A percentile compares a stretch with the other conserved stretches of the same genome.
Evolutionary conservation across 2,797 vertebrate genomes (phyloP).

Genomic region (Leuciscus waleckii): DNA sequence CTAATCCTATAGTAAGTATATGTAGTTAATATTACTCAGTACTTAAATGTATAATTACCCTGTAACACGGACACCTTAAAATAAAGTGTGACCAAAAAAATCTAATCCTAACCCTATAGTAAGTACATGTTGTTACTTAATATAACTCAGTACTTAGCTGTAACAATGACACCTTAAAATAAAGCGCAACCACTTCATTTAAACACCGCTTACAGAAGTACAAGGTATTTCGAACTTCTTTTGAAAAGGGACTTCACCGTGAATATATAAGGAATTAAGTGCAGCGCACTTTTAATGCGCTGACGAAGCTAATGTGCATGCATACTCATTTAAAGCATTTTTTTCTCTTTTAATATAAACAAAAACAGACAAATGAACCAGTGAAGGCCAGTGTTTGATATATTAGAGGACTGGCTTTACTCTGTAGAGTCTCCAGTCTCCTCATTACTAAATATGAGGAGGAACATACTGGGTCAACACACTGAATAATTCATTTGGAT

Average conservation of each 20-base stretch:
- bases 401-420: constrained; percentile 47
- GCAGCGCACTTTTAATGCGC: not conserved
- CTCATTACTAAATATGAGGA: constrained; percentile 78
- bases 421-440: constrained; percentile 73
- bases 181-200: not conserved
- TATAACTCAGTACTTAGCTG: too few species aligned
- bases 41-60: not conserved
- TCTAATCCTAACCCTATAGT: too few species aligned
- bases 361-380: constrained; percentile 2
- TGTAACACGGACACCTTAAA: not conserved
- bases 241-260: not conserved
- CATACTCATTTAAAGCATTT: not conserved
- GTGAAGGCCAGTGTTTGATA: constrained; percentile 4
- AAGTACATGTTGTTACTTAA: too few species aligned
- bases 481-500: constrained; percentile 81
- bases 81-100: not conserved
- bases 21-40: not conserved
- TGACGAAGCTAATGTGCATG: not conserved
- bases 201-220: not conserved
- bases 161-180: too few species aligned
- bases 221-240: not conserved
- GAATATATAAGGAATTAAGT: not conserved
- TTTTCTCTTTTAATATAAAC: constrained; percentile 29
- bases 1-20: not conserved
- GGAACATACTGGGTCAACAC: constrained; percentile 81